Conservation (phyloP, 2,113 vertebrate genomes). For the Leucoraja erinaceus region DNA sequence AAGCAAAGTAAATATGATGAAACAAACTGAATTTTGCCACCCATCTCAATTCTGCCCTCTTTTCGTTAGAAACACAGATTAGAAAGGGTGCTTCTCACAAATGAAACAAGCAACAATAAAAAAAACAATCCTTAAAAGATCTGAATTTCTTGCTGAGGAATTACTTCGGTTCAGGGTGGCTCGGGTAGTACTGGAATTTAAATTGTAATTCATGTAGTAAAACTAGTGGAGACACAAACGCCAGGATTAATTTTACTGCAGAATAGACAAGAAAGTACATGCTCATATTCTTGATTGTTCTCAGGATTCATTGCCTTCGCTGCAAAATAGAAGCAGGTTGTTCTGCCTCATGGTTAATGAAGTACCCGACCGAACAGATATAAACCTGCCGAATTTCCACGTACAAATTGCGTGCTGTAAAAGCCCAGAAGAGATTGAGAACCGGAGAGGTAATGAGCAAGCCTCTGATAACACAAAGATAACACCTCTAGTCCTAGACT, state of each 20-base stretch:
- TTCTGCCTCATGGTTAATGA: background rate
- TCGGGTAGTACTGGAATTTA: background rate
- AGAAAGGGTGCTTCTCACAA: background rate
- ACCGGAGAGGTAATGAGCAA: background rate
- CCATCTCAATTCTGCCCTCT: background rate
- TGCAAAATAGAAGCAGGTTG: background rate
- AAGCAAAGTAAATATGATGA: background rate
- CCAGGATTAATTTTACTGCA: background rate
- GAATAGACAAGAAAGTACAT: background rate
- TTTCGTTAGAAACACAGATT: background rate
- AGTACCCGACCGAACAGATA: background rate
- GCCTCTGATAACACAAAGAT: slow-evolving; percentile 4
- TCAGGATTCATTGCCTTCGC: background rate
- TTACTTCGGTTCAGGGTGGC: background rate
- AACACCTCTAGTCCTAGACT: background rate
- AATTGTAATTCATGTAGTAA: background rate
- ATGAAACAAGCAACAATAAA: background rate
- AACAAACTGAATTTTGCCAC: background rate
- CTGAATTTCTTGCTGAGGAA: background rate
- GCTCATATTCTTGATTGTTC: background rate
- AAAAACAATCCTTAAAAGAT: background rate
- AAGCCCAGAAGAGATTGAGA: slow-evolving; percentile 16
- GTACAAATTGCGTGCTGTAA: background rate
- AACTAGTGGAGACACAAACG: background rate
- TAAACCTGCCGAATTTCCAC: slow-evolving; percentile 7